Evolutionary conservation across 2,888 invertebrate genomes (phyloP).

Genomic region (Acheta domesticus): DNA sequence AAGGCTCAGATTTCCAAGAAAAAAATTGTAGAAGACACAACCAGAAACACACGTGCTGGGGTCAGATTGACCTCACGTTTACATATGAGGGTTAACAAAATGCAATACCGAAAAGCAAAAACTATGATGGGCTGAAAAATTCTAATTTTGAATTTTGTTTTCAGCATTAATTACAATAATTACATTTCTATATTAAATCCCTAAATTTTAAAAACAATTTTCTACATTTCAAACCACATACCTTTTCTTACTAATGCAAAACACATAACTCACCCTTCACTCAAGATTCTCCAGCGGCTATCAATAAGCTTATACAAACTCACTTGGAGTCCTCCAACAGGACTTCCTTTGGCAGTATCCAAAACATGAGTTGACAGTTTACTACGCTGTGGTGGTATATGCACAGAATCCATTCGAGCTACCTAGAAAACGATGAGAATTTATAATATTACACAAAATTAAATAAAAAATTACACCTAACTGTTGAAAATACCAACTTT

Average conservation of each 20-base stretch:
- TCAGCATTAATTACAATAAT: slow-evolving; percentile 19
- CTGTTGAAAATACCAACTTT: neutral
- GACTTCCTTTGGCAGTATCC: slow-evolving; percentile 66
- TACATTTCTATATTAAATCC: no score
- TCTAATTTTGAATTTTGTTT: no score
- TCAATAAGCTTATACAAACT: slow-evolving; percentile 64
- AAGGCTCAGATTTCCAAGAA: no score
- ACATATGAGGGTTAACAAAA: no score
- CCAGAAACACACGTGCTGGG: no score
- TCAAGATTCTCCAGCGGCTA: slow-evolving; percentile 63
- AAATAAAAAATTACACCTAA: neutral
- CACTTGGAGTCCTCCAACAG: slow-evolving; percentile 63
- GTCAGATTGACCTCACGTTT: no score
- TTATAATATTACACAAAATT: neutral
- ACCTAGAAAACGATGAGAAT: neutral
- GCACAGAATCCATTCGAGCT: neutral
- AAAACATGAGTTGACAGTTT: slow-evolving; percentile 72
- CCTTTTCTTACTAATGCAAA: no score
- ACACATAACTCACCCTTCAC: slow-evolving; percentile 38
- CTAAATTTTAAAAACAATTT: no score
- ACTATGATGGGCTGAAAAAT: no score
- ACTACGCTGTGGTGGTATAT: neutral
- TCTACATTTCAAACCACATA: no score
- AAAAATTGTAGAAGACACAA: no score
- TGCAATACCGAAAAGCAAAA: no score